These are phyloP conservation scores for Nymphalis polychloros DNA, from an alignment of 2,888 invertebrate genomes.

Conservation along the genomic window DNA sequence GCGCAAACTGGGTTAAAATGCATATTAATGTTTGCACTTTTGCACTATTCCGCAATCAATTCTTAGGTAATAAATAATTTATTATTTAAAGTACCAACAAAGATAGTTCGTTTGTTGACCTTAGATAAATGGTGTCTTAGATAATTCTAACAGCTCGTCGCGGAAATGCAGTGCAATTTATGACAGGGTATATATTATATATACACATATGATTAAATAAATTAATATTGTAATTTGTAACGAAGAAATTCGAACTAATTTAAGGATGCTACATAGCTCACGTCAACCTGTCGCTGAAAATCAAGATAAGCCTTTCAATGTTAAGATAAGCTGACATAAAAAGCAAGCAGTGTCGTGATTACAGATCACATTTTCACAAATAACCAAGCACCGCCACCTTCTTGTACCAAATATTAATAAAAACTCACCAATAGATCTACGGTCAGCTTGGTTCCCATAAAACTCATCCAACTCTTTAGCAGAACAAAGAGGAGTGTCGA, in stretches of 20 bases:
- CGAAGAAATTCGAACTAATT: slow-evolving; percentile 3
- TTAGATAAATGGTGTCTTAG: slow-evolving; percentile 57
- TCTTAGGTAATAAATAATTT: slow-evolving; percentile 53
- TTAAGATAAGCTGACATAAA: slow-evolving; percentile 35
- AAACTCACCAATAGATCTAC: slow-evolving; percentile 80
- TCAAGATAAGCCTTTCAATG: slow-evolving; percentile 28
- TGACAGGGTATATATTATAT: slow-evolving; percentile 17
- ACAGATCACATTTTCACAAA: slow-evolving; percentile 22
- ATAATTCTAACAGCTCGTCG: slow-evolving; percentile 46
- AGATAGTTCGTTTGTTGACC: slow-evolving; percentile 61
- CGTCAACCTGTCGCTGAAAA: slow-evolving; percentile 26
- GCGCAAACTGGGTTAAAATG: slow-evolving; percentile 35
- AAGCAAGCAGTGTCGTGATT: slow-evolving; percentile 27
- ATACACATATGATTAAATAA: slow-evolving; percentile 10
- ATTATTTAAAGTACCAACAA: slow-evolving; percentile 53
- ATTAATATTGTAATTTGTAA: background rate
- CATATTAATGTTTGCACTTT: slow-evolving; percentile 24
- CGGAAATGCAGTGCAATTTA: slow-evolving; percentile 44
- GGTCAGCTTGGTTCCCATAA: slow-evolving; percentile 82
- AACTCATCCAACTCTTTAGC: slow-evolving; percentile 85
- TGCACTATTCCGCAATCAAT: slow-evolving; percentile 35
- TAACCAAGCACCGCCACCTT: slow-evolving; percentile 40
- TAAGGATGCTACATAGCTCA: slow-evolving; percentile 8
- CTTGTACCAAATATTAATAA: slow-evolving; percentile 41
- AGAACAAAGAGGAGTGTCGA: slow-evolving; percentile 90